Conservation (phyloP, 2,888 invertebrate species). For the Diabrotica balteata region DNA sequence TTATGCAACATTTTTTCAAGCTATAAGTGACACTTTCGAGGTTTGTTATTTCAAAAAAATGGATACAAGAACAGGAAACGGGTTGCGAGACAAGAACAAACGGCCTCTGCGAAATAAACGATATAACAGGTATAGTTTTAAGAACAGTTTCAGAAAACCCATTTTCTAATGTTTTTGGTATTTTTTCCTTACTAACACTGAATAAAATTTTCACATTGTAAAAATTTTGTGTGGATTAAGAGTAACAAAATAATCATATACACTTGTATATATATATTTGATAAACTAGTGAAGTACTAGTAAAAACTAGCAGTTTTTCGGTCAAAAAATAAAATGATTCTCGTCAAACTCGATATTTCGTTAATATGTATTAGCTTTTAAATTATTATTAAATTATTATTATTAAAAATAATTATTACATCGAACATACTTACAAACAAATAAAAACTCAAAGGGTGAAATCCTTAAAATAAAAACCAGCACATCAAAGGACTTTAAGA, state of each 20-base stretch:
- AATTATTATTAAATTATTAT: too few species aligned
- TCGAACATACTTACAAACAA: too few species aligned
- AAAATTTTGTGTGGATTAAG: neutral
- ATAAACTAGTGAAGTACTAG: too few species aligned
- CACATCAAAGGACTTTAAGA: too few species aligned
- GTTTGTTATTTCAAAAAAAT: conserved; percentile 52
- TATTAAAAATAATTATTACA: too few species aligned
- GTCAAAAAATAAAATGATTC: too few species aligned
- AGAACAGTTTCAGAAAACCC: conserved; percentile 24
- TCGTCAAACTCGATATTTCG: too few species aligned
- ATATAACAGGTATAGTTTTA: conserved; percentile 69
- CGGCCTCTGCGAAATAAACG: conserved; percentile 75
- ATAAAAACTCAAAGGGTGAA: too few species aligned
- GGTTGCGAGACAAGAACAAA: conserved; percentile 62
- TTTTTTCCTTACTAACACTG: conserved; percentile 21
- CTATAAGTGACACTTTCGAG: conserved; percentile 52
- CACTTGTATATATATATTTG: too few species aligned
- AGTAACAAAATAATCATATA: neutral
- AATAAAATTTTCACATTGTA: neutral
- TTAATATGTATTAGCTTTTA: too few species aligned
- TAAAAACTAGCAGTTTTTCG: too few species aligned
- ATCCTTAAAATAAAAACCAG: too few species aligned
- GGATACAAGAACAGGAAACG: conserved; percentile 58
- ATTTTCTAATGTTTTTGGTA: conserved; percentile 22
- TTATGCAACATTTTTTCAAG: conserved; percentile 52